Evolutionary conservation across 2,888 invertebrate species (phyloP), one percentile per base, ranked within the genome.

Genomic region (Lapara coniferarum): DNA sequence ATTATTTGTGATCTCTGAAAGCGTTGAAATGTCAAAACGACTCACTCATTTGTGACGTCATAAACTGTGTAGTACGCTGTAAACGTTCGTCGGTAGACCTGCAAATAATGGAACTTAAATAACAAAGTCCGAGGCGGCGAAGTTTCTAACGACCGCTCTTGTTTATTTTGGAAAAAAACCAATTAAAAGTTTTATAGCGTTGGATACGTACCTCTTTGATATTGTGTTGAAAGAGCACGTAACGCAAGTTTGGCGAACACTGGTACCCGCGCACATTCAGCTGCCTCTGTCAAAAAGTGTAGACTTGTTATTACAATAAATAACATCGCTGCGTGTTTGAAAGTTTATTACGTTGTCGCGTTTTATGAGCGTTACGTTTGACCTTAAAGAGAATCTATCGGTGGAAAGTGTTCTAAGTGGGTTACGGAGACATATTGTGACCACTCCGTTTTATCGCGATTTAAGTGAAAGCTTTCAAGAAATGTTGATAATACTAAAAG

Each of bases 51-150:
- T 86, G 96, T 96, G 91, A 98, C 97, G 95, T 98, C 97, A 94
- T 97, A 98, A 90, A 98, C 96, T 81, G 97, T 97, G 94, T 97
- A 98, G 91, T 97, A 96, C 81, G 98, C 97, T 83, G 97, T 97
- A 94, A 96, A 97, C 77, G 97, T 97, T 94, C 97, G 95, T 89
- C 96, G 95, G 93, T 96, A 97, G 89, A 97, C 96, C 97, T 97
- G 95, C 59, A 95, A 95, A 85, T 80, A 81, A 85, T 78, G 77
- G 83, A 82, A 79, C 68, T 78, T 79, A 63, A 74, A 76, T 81
- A 76, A 76, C 69, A 72, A 69, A 71, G 74, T 70, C 71, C 66
- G 44, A 75, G 72, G 68, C 72, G 74, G 55, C 69, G 70, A 74
- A 82, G 73, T 81, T 63, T 68, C 68, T 75, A 82, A 78, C 73